Evolutionary conservation across 2,113 vertebrate genomes (phyloP), one percentile per base, ranked within the genome.

Genomic region (Poeciliopsis turrubarensis): DNA sequence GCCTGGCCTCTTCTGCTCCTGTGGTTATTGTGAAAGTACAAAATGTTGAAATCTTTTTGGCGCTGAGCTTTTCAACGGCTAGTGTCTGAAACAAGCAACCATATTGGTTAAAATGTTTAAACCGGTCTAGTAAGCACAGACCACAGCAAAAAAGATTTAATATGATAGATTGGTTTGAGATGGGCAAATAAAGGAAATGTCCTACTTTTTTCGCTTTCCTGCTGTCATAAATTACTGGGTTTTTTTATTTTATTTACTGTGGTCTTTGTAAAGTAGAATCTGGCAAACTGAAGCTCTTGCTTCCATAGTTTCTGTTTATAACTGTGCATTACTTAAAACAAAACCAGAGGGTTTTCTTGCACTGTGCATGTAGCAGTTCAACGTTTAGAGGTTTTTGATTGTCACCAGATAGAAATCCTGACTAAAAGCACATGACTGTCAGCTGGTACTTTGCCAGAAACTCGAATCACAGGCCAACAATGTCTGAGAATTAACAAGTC

Each of bases 121-220:
- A 47, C 44, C 17, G 0, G 17, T 47, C 44, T 19, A 6, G 44
- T 19, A 47, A 47, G 14, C 14, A 17, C 15, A 25, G 25, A 25
- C 34, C 34, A 12, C 34, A 37, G 0, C 10, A 37, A 37, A 37
- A 37, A 3, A 37, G 2, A 37, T 62, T 34, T 61, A 73, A 74
- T 71, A 73, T 25, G 66, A 47, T 80, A 74, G 82, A 25, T 4
- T 5, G 73, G 80, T 85, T 68, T 64, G 70, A 81, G 80, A 77
- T 62, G 65, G 63, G 47, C 44, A 41, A 19, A 13, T 30, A 15
- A 31, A 31, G 15, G 61, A 29, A 29, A 29, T 54, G 2, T 22
- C 47, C 8, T 22, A 57, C 7, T n/a, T 57, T 57, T 7, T n/a
- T 57, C 25, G 25, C n/a, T 25, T 1, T 57, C 2, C 51, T 57